A percentile compares a stretch with the other conserved stretches of the same genome.
Evolutionary conservation across 2,797 vertebrate genomes (phyloP).

Genomic region (Dendrocincla fuliginosa): DNA sequence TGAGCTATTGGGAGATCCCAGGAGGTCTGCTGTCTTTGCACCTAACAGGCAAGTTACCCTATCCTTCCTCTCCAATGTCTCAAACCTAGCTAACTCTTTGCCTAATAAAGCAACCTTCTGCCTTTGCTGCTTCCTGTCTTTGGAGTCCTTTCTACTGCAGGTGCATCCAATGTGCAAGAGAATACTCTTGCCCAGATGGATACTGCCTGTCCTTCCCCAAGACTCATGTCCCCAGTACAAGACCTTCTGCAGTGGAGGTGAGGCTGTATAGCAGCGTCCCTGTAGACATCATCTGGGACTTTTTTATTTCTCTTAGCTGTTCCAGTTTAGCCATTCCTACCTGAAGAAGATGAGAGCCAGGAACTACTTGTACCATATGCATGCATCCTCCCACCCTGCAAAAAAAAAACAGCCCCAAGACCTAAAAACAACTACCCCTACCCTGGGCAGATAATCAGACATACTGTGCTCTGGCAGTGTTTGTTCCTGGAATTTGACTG

Average conservation of each 20-base stretch:
- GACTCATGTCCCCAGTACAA: neutral
- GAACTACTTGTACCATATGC: neutral
- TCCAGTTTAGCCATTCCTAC: neutral
- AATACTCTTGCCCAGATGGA: neutral
- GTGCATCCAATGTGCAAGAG: neutral
- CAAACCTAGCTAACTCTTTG: neutral
- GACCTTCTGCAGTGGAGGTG: neutral
- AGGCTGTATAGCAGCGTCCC: neutral
- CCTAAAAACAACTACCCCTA: neutral
- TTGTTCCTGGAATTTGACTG: neutral
- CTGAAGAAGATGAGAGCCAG: neutral
- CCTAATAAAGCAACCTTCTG: neutral
- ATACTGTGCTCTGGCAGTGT: neutral
- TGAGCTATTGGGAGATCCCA: neutral
- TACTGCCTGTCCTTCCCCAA: neutral
- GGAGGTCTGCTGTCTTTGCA: neutral
- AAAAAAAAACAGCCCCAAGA: neutral
- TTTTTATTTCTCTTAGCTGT: neutral
- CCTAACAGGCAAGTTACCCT: neutral
- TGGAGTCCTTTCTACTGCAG: neutral
- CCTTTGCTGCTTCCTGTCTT: neutral
- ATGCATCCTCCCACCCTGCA: neutral
- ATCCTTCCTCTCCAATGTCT: neutral
- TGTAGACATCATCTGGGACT: neutral
- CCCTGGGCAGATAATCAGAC: neutral